phyloP scores from a whole-genome alignment of 2,888 invertebrate genomes.

The Serrognathus titanus region DNA sequence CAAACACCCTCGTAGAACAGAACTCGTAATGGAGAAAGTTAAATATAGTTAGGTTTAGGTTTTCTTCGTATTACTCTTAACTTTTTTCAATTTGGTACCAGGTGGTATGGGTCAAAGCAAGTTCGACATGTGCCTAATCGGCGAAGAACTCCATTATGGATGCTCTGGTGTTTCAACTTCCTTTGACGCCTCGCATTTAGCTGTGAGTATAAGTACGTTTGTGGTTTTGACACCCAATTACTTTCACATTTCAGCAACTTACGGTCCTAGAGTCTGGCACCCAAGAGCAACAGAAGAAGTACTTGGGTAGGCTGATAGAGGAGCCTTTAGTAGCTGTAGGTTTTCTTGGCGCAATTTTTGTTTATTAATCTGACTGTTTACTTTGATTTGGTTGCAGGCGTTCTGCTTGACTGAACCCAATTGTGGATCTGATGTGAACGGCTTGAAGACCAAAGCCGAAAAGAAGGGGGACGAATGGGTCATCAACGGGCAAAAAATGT shows the following conservation, averaged over 20 bases:
- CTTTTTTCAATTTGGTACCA: constrained; percentile 36
- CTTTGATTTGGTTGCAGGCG: constrained; percentile 59
- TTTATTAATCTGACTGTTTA: constrained; percentile 11
- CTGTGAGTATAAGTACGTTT: constrained; percentile 55
- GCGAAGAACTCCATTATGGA: constrained; percentile 85
- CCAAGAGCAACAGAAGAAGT: constrained; percentile 90
- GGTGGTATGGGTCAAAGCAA: constrained; percentile 72
- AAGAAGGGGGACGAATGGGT: constrained; percentile 95
- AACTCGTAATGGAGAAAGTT: too few species aligned
- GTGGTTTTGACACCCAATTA: too few species aligned
- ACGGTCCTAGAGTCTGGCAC: constrained; percentile 81
- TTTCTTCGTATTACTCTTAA: too few species aligned
- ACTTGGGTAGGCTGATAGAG: constrained; percentile 83
- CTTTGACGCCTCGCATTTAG: constrained; percentile 79
- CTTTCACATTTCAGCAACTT: too few species aligned
- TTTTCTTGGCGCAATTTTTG: constrained; percentile 37
- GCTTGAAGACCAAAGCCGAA: constrained; percentile 84
- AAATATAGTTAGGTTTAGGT: too few species aligned
- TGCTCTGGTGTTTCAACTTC: constrained; percentile 89
- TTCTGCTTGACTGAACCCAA: constrained; percentile 96
- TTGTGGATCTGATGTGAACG: constrained; percentile 94
- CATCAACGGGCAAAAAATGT: constrained; percentile 94
- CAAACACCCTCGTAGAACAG: too few species aligned
- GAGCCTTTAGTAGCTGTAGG: constrained; percentile 88
- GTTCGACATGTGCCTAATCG: constrained; percentile 74